phyloP scores from a whole-genome alignment of 2,888 invertebrate species.

The Trachelus iudaicus region DNA sequence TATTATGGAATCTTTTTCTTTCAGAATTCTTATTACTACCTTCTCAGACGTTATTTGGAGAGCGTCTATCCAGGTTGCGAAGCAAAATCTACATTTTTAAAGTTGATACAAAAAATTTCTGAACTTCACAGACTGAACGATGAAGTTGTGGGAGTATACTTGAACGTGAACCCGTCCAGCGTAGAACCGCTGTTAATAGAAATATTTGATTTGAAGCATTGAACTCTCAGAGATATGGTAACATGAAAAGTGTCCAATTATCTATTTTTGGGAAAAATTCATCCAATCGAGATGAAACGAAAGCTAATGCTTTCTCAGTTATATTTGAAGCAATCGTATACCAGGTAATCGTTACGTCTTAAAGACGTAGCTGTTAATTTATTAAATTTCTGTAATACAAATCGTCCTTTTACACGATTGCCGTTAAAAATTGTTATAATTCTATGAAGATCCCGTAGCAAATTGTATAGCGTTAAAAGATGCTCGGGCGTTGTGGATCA shows the following conservation, averaged over 20 bases:
- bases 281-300: neutral
- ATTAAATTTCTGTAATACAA: neutral
- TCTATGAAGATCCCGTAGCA: neutral
- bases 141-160: slow-evolving; percentile 90
- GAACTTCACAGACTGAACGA: slow-evolving; percentile 91
- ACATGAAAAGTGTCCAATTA: neutral
- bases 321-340: neutral
- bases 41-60: slow-evolving; percentile 85
- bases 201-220: slow-evolving; percentile 90
- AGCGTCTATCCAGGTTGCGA: slow-evolving; percentile 87
- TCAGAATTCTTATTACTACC: slow-evolving; percentile 90
- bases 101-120: slow-evolving; percentile 90
- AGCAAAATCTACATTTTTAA: slow-evolving; percentile 87
- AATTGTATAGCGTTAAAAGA: neutral
- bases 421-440: neutral
- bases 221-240: slow-evolving; percentile 3
- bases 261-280: neutral
- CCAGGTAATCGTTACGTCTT: neutral
- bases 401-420: neutral
- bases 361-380: neutral
- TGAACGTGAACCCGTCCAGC: slow-evolving; percentile 91
- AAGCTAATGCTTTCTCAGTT: neutral
- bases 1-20: slow-evolving; percentile 42
- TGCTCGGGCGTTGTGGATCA: neutral
- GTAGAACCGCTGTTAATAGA: slow-evolving; percentile 94